Percentiles rank a stretch among this genome's conserved stretches.
These are phyloP conservation scores for Odontothrips loti DNA, from an alignment of 2,888 invertebrate species.

Conservation along the genomic window DNA sequence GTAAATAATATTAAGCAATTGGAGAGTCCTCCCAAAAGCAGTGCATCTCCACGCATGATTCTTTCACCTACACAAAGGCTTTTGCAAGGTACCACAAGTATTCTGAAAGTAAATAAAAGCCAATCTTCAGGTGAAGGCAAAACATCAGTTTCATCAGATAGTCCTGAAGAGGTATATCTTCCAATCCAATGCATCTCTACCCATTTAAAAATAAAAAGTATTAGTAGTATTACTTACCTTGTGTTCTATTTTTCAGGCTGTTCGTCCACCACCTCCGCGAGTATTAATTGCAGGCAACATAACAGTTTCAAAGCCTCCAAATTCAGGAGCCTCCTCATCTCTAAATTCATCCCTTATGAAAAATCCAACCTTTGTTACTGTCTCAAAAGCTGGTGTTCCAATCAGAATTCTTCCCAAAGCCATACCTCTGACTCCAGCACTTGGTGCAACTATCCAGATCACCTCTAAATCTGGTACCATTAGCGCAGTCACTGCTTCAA, in stretches of 20 bases:
- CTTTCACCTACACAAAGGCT: not conserved
- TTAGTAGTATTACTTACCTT: not conserved
- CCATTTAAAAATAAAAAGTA: no score
- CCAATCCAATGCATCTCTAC: not conserved
- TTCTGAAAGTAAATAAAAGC: not conserved
- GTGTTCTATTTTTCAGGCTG: not conserved
- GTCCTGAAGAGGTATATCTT: not conserved
- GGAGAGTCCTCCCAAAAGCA: not conserved
- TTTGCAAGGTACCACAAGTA: not conserved
- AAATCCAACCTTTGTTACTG: not conserved
- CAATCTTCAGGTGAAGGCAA: not conserved
- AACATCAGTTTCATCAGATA: not conserved
- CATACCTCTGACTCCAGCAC: not conserved
- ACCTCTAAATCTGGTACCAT: no score
- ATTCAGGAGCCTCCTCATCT: not conserved
- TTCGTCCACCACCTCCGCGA: not conserved
- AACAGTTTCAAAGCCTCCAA: not conserved
- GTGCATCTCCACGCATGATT: not conserved
- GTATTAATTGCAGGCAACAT: not conserved
- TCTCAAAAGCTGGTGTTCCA: not conserved
- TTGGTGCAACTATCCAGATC: no score
- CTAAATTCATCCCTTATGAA: not conserved
- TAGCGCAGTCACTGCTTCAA: no score
- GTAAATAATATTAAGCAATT: not conserved
- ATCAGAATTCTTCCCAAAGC: constrained; percentile 27